phyloP scores from a whole-genome alignment of 2,888 invertebrate species.

The Tubulanus polymorphus region DNA sequence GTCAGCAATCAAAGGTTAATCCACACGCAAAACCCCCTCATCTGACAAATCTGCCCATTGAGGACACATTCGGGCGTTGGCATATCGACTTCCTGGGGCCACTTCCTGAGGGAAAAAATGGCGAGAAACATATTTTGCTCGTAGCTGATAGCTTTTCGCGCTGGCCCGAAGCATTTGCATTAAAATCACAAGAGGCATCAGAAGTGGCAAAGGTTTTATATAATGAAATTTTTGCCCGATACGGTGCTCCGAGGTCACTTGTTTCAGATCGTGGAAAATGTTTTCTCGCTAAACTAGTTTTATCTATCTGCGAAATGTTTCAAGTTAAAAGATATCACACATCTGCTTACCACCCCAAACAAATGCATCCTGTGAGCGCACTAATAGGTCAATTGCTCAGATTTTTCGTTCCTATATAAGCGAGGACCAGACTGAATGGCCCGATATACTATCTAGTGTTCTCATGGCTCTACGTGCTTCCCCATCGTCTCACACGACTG shows the following conservation, averaged over 20 bases:
- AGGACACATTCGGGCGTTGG: neutral
- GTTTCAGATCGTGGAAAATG: slow-evolving; percentile 11
- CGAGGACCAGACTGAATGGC: slow-evolving; percentile 6
- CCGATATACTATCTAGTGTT: neutral
- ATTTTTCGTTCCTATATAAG: slow-evolving; percentile 5
- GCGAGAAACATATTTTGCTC: slow-evolving; percentile 9
- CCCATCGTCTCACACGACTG: slow-evolving; percentile 2
- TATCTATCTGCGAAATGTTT: slow-evolving; percentile 13
- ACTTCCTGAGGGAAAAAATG: neutral
- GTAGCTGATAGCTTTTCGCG: slow-evolving; percentile 13
- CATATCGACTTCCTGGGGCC: neutral
- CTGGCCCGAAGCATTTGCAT: slow-evolving; percentile 18
- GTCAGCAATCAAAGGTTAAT: slow-evolving; percentile 16
- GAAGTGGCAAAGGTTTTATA: slow-evolving; percentile 9
- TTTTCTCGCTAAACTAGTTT: slow-evolving; percentile 10
- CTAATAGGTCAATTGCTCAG: slow-evolving; percentile 9
- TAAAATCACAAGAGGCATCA: slow-evolving; percentile 8
- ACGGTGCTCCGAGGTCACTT: slow-evolving; percentile 10
- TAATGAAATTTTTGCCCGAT: slow-evolving; percentile 11
- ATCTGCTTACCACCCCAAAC: slow-evolving; percentile 13
- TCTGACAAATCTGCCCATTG: neutral
- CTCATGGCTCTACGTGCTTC: slow-evolving; percentile 9
- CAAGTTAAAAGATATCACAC: slow-evolving; percentile 11
- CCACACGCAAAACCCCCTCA: slow-evolving; percentile 3
- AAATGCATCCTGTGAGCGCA: slow-evolving; percentile 9